Evolutionary conservation across 2,888 invertebrate species (phyloP).

Genomic region (Zelleria hepariella): DNA sequence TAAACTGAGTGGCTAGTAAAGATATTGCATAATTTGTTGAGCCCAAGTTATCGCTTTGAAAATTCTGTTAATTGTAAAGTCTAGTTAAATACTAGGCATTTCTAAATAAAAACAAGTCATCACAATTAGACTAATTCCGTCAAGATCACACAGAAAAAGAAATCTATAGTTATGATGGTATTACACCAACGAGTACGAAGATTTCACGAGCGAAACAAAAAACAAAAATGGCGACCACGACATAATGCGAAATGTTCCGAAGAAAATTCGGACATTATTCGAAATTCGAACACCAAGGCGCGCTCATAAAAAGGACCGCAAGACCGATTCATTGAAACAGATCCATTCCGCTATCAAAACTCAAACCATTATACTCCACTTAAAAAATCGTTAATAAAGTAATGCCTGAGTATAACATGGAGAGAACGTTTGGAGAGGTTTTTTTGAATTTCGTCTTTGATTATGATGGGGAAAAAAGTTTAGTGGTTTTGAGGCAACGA

Average conservation of each 20-base stretch:
- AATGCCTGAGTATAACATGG: background rate
- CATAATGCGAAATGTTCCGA: background rate
- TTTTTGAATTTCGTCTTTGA: background rate
- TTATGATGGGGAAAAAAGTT: background rate
- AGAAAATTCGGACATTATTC: constrained; percentile 2
- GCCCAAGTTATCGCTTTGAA: no score
- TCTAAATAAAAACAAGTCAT: no score
- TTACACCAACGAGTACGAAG: background rate
- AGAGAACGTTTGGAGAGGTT: background rate
- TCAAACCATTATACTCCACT: constrained; percentile 4
- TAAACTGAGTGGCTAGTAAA: no score
- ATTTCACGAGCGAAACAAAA: background rate
- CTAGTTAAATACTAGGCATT: no score
- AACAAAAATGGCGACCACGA: background rate
- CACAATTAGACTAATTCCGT: no score
- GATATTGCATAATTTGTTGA: no score
- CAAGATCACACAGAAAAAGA: no score
- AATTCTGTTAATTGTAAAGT: no score
- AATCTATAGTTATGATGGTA: background rate
- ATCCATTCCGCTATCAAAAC: constrained; percentile 3
- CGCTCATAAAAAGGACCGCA: constrained; percentile 3
- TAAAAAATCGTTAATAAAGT: constrained; percentile 4
- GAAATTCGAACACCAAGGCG: background rate
- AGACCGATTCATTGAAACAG: constrained; percentile 4
- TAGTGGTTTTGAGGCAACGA: background rate